A percentile compares a stretch with the other conserved stretches of the same genome.
Evolutionary conservation across 2,113 vertebrate species (phyloP).

Genomic region (Notothenia coriiceps): DNA sequence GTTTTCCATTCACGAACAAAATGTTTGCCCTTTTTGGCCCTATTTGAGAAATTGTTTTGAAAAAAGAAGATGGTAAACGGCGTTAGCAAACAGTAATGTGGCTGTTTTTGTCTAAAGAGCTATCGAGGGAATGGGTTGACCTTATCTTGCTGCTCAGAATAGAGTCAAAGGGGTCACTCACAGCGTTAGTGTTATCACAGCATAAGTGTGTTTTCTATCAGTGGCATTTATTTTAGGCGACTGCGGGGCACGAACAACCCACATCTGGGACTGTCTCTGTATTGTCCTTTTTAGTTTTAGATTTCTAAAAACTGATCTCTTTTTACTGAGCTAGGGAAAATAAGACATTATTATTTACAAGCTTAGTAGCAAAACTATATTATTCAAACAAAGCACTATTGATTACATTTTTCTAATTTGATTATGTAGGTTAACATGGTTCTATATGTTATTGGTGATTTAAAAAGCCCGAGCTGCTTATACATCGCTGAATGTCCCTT

Average conservation of each 20-base stretch:
- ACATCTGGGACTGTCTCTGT: slow-evolving; percentile 5
- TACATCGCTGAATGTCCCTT: slow-evolving; percentile 33
- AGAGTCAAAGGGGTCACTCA: slow-evolving; percentile 55
- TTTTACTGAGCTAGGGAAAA: neutral
- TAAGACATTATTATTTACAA: neutral
- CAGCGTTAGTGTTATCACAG: slow-evolving; percentile 53
- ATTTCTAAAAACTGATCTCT: neutral
- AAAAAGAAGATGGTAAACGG: slow-evolving; percentile 29
- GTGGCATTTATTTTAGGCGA: slow-evolving; percentile 48
- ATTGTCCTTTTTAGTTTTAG: neutral
- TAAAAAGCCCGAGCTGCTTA: slow-evolving; percentile 41
- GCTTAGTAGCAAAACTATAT: neutral
- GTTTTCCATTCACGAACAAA: slow-evolving; percentile 3
- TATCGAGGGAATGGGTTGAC: slow-evolving; percentile 53
- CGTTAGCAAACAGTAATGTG: slow-evolving; percentile 32
- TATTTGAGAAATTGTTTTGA: slow-evolving; percentile 16
- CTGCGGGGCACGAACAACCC: slow-evolving; percentile 1
- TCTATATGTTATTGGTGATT: slow-evolving; percentile 45
- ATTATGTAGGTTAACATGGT: slow-evolving; percentile 13
- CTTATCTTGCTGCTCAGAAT: slow-evolving; percentile 65
- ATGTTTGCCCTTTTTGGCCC: slow-evolving; percentile 5
- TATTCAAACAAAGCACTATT: neutral
- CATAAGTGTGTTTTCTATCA: slow-evolving; percentile 53
- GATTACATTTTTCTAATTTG: neutral
- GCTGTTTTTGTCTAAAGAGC: slow-evolving; percentile 35